Conservation (phyloP, 1,140 invertebrate species). For the Drosophila triauraria region DNA sequence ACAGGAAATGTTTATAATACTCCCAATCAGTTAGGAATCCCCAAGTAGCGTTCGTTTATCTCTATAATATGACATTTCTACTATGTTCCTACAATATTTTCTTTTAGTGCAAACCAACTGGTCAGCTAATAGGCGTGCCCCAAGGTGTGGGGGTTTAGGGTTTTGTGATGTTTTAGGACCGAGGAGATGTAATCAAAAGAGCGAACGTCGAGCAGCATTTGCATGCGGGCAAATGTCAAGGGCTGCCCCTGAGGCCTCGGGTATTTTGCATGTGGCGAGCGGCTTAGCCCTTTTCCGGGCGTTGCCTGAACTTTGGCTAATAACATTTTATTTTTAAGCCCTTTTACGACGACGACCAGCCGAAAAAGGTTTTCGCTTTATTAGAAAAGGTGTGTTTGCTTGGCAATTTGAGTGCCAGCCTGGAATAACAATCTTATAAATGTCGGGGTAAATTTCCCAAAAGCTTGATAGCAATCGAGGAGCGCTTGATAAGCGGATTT, state of each 20-base stretch:
- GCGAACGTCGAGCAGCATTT: constrained; percentile 8
- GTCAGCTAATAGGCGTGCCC: constrained; percentile 27
- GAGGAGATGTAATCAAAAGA: constrained; percentile 41
- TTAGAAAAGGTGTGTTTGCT: constrained; percentile 52
- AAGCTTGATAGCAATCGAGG: constrained; percentile 23
- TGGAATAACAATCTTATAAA: constrained; percentile 33
- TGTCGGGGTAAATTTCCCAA: constrained; percentile 11
- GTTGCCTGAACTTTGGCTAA: constrained; percentile 63
- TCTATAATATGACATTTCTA: too few species aligned
- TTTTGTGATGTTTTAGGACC: constrained; percentile 4
- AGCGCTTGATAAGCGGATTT: constrained; percentile 14
- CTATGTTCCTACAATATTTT: neutral
- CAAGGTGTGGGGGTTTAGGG: neutral
- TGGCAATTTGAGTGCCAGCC: neutral
- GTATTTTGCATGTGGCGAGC: constrained; percentile 32
- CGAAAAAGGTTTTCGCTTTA: constrained; percentile 35
- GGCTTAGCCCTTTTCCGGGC: constrained; percentile 45
- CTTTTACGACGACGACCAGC: constrained; percentile 7
- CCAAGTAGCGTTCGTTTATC: too few species aligned
- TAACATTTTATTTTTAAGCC: constrained; percentile 69
- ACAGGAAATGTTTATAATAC: too few species aligned
- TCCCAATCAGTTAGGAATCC: too few species aligned
- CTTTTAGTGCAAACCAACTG: neutral
- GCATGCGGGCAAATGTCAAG: constrained; percentile 49
- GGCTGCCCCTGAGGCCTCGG: neutral